phyloP scores from a whole-genome alignment of 2,888 invertebrate species.

The Caenorhabditis angaria region DNA sequence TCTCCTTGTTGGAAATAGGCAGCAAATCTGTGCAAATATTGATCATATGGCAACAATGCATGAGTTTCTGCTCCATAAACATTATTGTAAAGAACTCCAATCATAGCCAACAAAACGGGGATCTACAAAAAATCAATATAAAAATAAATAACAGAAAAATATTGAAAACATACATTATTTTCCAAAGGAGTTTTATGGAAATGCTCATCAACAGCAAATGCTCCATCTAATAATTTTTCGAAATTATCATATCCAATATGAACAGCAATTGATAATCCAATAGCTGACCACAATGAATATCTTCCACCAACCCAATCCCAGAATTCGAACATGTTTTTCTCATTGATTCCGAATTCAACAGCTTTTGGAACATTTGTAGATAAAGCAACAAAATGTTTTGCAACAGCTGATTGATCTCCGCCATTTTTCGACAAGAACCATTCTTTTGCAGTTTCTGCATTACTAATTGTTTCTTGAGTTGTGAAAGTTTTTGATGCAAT shows the following conservation, averaged over 20 bases:
- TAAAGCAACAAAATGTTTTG: slow-evolving; percentile 96
- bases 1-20: slow-evolving; percentile 93
- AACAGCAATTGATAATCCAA: slow-evolving; percentile 93
- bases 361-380: slow-evolving; percentile 93
- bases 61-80: slow-evolving; percentile 95
- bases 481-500: slow-evolving; percentile 99
- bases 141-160: too few relatives aligned
- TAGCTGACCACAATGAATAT: slow-evolving; percentile 97
- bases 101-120: slow-evolving; percentile 88
- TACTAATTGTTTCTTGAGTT: slow-evolving; percentile 97
- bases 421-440: slow-evolving; percentile 84
- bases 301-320: slow-evolving; percentile 99
- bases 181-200: slow-evolving; percentile 86
- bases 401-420: slow-evolving; percentile 77
- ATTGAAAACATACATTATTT: slow-evolving; percentile 84
- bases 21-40: slow-evolving; percentile 94
- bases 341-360: slow-evolving; percentile 95
- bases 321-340: slow-evolving; percentile 98
- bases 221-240: slow-evolving; percentile 88
- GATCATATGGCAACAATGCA: slow-evolving; percentile 95
- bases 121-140: slow-evolving; percentile 80
- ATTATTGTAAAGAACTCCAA: slow-evolving; percentile 90
- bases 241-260: slow-evolving; percentile 93
- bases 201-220: slow-evolving; percentile 92
- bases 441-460: slow-evolving; percentile 94